Base-by-base conservation (phyloP, 1,140 invertebrate genomes). In the Drosophila oshimai region DNA sequence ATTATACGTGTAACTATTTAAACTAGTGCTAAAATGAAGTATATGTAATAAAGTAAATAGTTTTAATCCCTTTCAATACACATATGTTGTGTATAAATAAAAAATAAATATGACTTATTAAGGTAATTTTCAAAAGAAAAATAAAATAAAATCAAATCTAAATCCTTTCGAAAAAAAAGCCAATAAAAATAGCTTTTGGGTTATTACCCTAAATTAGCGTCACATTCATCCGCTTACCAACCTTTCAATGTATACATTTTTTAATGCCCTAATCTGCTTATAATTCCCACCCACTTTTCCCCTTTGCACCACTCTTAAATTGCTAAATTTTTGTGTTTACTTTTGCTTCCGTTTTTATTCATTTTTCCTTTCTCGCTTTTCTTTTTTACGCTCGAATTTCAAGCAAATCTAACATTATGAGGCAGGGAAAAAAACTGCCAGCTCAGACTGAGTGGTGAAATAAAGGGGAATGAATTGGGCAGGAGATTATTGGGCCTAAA, bases 341-440 rank as follows among this genome's bases (percentile, higher is more conserved):
- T 46, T 39, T 47, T 24, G 7, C 13, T 7, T 17, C 9, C 13
- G 4, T 45, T 45, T 34, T 24, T 15, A 9, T 17, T 12, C 13
- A 18, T 22, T 34, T 62, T 31, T 22, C 9, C 17, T 10, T 41
- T 20, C 4, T 10, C 47, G 4, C 5, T 4, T 2, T 13, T 20
- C 55, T 34, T 46, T 46, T 60, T 33, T 36, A 12, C 17, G 74
- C 54, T 84, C 80, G 45, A 55, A 54, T 86, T 86, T 86, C 80
- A 84, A 72, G 79, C 71, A 84, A 86, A 86, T 80, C 55, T 51
- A 86, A 80, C 80, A 86, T 80, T 54, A 58, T 26, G 44, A 18
- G 24, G 37, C 34, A 68, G 36, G 46, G 51, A 46, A 65, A 84
- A 64, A 60, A 55, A 80, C 42, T 58, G 79, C 79, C 80, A 80